Evolutionary conservation across 2,888 invertebrate genomes (phyloP), one percentile per base, ranked within the genome.

Genomic region (Cordilura impudica): DNA sequence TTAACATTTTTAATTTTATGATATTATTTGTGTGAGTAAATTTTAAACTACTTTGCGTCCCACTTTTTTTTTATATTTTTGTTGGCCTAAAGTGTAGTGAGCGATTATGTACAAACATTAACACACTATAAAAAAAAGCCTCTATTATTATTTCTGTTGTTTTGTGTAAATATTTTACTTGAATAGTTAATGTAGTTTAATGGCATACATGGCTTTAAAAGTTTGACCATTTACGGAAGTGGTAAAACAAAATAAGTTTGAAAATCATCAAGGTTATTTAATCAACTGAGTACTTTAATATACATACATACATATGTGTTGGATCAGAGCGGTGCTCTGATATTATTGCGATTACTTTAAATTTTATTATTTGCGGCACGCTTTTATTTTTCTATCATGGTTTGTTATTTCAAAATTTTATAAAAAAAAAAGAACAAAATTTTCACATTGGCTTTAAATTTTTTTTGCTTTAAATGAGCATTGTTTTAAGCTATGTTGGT

Each of bases 221-320:
- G 56, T 47, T 45, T 56, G 35, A 31, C 71, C 67, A 75, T 67
- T 31, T 75, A 79, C 79, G 79, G 79, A 79, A 79, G 67, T 72
- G 54, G 12, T 26, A 39, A 39, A 16, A 73, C 47, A 56, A 60
- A 54, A 49, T 56, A 43, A 51, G 63, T 74, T 54, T 53, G 31
- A 8, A 31, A 66, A 71, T 26, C 56, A 79, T 66, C 71, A 75
- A 79, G 78, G 74, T 78, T 78, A 47, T 56, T 72, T 66, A 66
- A 53, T 29, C 39, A 63, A 16, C 49, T 18, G 23, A n/a, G n/a
- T 29, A 29, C n/a, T 12, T n/a, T 39, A 12, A 4, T 39, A 39
- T 39, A 4, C 6, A 26, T 26, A 6, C 26, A 4, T 26, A 26
- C 3, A 26, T 26, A 26, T 26, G 21, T 12, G 18, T 51, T 19